Evolutionary conservation across 2,888 invertebrate genomes (phyloP).

Genomic region (Crocallis elinguaria): DNA sequence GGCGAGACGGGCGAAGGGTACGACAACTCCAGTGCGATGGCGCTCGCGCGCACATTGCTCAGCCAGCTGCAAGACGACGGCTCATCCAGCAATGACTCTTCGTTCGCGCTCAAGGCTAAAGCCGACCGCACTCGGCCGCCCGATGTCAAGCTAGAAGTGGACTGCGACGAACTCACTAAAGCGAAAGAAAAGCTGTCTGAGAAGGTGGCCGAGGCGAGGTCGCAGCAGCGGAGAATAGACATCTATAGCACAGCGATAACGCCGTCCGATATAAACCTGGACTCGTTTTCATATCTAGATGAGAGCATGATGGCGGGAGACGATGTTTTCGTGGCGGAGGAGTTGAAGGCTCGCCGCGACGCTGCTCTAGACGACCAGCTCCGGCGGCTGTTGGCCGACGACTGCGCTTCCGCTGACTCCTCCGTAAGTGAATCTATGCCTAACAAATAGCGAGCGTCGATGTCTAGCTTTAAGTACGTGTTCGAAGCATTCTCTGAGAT

Average conservation of each 20-base stretch:
- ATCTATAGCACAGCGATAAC: conserved; percentile 83
- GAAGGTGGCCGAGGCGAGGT: conserved; percentile 73
- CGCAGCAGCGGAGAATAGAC: conserved; percentile 78
- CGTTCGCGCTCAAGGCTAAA: conserved; percentile 73
- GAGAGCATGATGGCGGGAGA: conserved; percentile 77
- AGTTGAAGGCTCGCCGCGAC: conserved; percentile 51
- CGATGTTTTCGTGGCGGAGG: conserved; percentile 66
- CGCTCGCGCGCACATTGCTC: conserved; percentile 75
- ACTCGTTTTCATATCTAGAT: conserved; percentile 81
- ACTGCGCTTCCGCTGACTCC: conserved; percentile 68
- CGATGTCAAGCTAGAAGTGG: conserved; percentile 62
- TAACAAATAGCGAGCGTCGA: conserved; percentile 70
- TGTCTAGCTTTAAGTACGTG: conserved; percentile 20
- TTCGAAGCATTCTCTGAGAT: conserved; percentile 13
- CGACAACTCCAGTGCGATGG: conserved; percentile 68
- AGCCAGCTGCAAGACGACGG: conserved; percentile 83
- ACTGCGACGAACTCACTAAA: conserved; percentile 72
- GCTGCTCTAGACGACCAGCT: conserved; percentile 67
- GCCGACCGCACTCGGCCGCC: conserved; percentile 54
- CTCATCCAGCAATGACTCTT: conserved; percentile 81
- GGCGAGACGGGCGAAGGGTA: conserved; percentile 74
- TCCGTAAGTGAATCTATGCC: conserved; percentile 73
- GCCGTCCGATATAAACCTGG: conserved; percentile 80
- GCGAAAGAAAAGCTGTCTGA: conserved; percentile 75
- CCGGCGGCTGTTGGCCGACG: conserved; percentile 67